These are phyloP conservation scores for Beaufortia kweichowensis DNA, from an alignment of 2,113 vertebrate species.

Conservation along the genomic window DNA sequence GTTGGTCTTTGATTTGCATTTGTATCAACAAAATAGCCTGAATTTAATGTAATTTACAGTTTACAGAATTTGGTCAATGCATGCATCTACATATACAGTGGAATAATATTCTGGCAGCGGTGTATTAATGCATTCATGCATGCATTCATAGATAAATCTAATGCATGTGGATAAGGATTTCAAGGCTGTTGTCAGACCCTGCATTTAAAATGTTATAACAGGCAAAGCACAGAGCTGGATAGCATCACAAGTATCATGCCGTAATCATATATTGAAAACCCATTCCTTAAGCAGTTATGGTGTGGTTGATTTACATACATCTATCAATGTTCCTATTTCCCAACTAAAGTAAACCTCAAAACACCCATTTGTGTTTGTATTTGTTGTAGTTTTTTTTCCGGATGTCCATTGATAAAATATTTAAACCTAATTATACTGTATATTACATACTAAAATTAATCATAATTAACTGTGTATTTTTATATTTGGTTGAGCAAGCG, in stretches of 20 bases:
- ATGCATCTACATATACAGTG: background rate
- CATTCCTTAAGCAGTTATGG: constrained; percentile 59
- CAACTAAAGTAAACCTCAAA: constrained; percentile 32
- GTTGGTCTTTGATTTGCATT: constrained; percentile 4
- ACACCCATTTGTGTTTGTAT: background rate
- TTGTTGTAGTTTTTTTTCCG: no score
- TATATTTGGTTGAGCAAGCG: no score
- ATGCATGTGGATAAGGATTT: constrained; percentile 43
- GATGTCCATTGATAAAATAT: no score
- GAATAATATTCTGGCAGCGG: background rate
- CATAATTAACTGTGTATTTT: no score
- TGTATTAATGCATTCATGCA: constrained; percentile 29
- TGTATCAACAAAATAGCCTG: background rate
- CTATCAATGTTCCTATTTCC: constrained; percentile 46
- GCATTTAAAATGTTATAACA: constrained; percentile 54
- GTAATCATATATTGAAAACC: constrained; percentile 66
- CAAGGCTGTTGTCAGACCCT: constrained; percentile 34
- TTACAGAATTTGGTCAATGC: background rate
- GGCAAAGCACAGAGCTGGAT: constrained; percentile 43
- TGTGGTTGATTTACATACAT: constrained; percentile 66
- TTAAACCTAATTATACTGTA: no score
- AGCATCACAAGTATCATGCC: constrained; percentile 53
- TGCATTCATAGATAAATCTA: constrained; percentile 35
- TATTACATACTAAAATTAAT: no score
- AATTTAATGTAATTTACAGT: background rate